phyloP scores from a whole-genome alignment of 2,113 vertebrate genomes.

The Archocentrus centrarchus region DNA sequence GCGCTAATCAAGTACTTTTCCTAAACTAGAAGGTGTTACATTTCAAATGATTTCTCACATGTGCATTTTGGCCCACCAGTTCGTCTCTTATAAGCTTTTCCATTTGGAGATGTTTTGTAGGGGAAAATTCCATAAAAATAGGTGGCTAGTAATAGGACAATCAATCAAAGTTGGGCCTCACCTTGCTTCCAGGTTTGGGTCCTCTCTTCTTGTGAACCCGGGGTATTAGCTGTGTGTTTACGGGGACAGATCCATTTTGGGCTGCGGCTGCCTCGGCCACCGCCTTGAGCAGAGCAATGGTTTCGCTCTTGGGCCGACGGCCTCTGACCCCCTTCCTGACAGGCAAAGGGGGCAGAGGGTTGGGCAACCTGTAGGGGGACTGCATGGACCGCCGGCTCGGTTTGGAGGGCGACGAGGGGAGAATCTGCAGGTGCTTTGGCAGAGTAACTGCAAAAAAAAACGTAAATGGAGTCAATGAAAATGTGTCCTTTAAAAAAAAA shows the following conservation, averaged over 20 bases:
- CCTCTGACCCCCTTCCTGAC: conserved; percentile 85
- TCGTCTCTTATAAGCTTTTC: not conserved
- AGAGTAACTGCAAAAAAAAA: conserved; percentile 81
- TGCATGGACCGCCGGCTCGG: conserved; percentile 86
- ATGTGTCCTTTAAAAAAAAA: not conserved
- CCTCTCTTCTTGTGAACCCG: conserved; percentile 86
- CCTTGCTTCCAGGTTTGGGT: conserved; percentile 92
- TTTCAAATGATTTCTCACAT: not conserved
- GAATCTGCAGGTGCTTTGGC: conserved; percentile 82
- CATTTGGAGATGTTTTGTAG: not conserved
- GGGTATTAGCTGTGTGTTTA: conserved; percentile 74
- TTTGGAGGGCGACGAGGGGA: conserved; percentile 86
- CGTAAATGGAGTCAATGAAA: not conserved
- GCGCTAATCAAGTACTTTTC: not conserved
- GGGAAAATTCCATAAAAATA: not conserved
- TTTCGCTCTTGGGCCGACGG: conserved; percentile 86
- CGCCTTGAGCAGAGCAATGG: conserved; percentile 82
- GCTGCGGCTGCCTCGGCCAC: conserved; percentile 79
- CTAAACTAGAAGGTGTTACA: not conserved
- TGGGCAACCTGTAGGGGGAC: conserved; percentile 85
- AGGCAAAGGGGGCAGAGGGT: conserved; percentile 80
- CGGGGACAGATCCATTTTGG: conserved; percentile 67
- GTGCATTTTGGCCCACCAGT: not conserved
- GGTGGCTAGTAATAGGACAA: not conserved
- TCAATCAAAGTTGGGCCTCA: conserved; percentile 56